phyloP scores from a whole-genome alignment of 1,140 invertebrate genomes.

The Cepaea nemoralis region DNA sequence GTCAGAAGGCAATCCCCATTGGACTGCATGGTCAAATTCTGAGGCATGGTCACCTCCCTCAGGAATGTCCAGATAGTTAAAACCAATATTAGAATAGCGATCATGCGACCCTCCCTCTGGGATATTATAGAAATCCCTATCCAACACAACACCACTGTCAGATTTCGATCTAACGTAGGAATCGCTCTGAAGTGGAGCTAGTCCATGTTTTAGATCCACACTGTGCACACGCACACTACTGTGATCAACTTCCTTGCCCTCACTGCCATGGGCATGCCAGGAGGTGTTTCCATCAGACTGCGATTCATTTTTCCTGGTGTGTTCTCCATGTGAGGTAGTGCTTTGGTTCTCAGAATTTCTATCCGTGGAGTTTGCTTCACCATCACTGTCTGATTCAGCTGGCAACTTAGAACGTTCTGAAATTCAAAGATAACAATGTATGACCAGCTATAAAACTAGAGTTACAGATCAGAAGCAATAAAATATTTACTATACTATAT shows the following conservation, averaged over 20 bases:
- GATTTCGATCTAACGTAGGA: slow-evolving; percentile 5
- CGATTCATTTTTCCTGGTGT: neutral
- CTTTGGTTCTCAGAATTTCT: neutral
- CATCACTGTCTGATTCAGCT: neutral
- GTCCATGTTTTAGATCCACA: slow-evolving; percentile 26
- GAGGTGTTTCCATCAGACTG: neutral
- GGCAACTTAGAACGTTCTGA: neutral
- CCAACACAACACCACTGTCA: slow-evolving; percentile 14
- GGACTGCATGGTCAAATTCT: neutral
- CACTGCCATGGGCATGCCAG: neutral
- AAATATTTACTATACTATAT: too few species aligned
- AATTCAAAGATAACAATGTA: neutral
- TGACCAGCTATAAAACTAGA: too few species aligned
- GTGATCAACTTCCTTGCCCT: neutral
- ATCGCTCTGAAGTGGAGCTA: neutral
- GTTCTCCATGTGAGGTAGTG: neutral
- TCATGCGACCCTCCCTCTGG: slow-evolving; percentile 20
- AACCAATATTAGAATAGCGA: neutral
- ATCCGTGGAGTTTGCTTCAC: neutral
- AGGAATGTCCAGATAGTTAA: slow-evolving; percentile 1
- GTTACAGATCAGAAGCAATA: too few species aligned
- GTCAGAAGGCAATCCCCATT: neutral
- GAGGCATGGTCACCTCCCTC: neutral
- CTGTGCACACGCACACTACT: slow-evolving; percentile 18
- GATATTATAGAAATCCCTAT: slow-evolving; percentile 24